Evolutionary conservation across 2,888 invertebrate genomes (phyloP), one percentile per base, ranked within the genome.

Genomic region (Plagodis dolabraria): DNA sequence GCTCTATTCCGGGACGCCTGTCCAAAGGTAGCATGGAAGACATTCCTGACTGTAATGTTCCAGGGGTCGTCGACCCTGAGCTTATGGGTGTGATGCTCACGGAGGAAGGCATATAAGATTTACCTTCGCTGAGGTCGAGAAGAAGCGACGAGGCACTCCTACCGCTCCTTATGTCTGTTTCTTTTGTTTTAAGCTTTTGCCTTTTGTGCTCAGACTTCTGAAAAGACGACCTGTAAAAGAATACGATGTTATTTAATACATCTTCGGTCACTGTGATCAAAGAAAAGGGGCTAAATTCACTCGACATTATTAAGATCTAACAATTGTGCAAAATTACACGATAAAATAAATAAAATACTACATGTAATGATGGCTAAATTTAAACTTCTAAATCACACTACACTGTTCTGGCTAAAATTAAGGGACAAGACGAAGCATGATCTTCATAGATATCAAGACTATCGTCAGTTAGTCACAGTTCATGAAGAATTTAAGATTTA

Each of bases 1-100:
- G 97, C 86, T 98, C 98, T 64, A 98, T 97, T 2, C 96, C 96
- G 0, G 96, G 95, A 35, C 96, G 89, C 57, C 95, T 93, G 69
- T 96, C 96, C 47, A 96, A 83, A 59, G 94, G 94, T 40, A 95
- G 79, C 81, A 95, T 94, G 9, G 95, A 94, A 36, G 94, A 94
- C 22, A 93, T 82, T 65, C 92, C 88, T 1, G 95, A 94, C 5
- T 95, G 94, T n/a, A 95, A 94, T 71, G 94, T 94, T 0, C 55
- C 57, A 12, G 57, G 48, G 33, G 95, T 94, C 47, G 95, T 94
- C 47, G 95, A 93, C 6, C 94, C 94, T 6, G 95, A 74, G 10
- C 86, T 86, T 70, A 93, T 92, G 2, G 93, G 93, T 34, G 93
- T 93, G 63, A 93, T 93, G 78, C 93, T 93, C 53, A 93, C 93